Evolutionary conservation across 2,113 vertebrate genomes (phyloP).

Genomic region (Onychostruthus taczanowskii): DNA sequence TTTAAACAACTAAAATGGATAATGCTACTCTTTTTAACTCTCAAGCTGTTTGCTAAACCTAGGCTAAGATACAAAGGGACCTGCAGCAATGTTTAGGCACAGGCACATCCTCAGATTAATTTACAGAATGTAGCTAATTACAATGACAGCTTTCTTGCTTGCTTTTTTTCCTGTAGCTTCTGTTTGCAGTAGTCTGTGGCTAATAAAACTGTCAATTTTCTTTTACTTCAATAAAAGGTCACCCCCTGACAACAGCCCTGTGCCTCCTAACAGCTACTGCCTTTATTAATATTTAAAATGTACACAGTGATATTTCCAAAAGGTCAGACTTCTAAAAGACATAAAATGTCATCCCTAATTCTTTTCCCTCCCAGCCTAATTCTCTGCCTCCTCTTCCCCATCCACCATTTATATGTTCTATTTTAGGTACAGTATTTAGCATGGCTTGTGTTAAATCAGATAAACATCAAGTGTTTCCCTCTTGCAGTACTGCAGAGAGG

Average conservation of each 20-base stretch:
- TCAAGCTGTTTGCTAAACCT: neutral
- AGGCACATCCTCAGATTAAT: neutral
- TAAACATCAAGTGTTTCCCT: neutral
- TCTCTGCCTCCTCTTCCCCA: neutral
- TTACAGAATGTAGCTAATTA: conserved; percentile 67
- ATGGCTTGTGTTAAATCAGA: conserved; percentile 43
- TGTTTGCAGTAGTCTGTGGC: conserved; percentile 50
- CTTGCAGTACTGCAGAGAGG: neutral
- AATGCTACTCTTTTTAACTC: neutral
- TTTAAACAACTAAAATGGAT: neutral
- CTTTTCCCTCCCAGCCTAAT: conserved; percentile 15
- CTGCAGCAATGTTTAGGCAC: neutral
- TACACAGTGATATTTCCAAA: conserved; percentile 95
- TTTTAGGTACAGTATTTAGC: conserved; percentile 46
- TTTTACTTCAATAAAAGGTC: conserved; percentile 81
- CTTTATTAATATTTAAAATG: conserved; percentile 96
- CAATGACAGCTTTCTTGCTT: conserved; percentile 34
- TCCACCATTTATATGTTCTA: conserved; percentile 11
- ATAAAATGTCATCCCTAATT: conserved; percentile 78
- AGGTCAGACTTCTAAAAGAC: conserved; percentile 88
- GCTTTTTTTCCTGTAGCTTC: conserved; percentile 45
- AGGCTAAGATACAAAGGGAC: neutral
- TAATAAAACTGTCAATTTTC: conserved; percentile 82
- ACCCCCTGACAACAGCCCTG: conserved; percentile 73
- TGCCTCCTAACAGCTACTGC: conserved; percentile 73